These are phyloP conservation scores for Trinectes maculatus DNA, from an alignment of 2,113 vertebrate genomes.

Conservation along the genomic window DNA sequence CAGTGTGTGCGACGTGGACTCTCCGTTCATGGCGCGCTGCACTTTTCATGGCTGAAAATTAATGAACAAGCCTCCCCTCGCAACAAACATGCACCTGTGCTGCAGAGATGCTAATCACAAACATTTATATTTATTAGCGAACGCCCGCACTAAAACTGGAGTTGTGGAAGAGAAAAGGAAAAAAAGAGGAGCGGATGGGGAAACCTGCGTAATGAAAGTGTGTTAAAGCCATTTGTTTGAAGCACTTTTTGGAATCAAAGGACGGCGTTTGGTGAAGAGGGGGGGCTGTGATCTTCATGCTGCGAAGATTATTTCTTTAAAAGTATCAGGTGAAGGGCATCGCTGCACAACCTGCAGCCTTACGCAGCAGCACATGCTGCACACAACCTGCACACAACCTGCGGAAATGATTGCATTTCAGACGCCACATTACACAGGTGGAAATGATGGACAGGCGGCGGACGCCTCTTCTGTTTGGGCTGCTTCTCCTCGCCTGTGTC, in stretches of 20 bases:
- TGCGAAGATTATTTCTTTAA: conserved; percentile 55
- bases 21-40: conserved; percentile 98
- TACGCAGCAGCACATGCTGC: background rate
- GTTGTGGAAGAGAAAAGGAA: conserved; percentile 69
- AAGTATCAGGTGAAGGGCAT: conserved; percentile 52
- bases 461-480: conserved; percentile 7
- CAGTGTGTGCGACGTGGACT: conserved; percentile 96
- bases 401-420: background rate
- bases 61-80: conserved; percentile 99
- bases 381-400: background rate
- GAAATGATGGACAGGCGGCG: conserved; percentile 15
- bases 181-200: background rate
- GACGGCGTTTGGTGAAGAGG: conserved; percentile 4
- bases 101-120: conserved; percentile 99
- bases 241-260: conserved; percentile 45
- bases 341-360: background rate
- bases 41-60: conserved; percentile 99
- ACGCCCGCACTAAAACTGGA: conserved; percentile 91
- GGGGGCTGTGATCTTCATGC: conserved; percentile 43
- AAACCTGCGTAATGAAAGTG: conserved; percentile 44
- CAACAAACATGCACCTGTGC: conserved; percentile 99
- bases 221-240: conserved; percentile 51
- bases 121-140: conserved; percentile 99
- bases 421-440: conserved; percentile 12
- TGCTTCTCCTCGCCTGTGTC: conserved; percentile 25